Evolutionary conservation across 2,797 vertebrate genomes (phyloP), one percentile per base, ranked within the genome.

Genomic region (Paedocypris micromegethes): DNA sequence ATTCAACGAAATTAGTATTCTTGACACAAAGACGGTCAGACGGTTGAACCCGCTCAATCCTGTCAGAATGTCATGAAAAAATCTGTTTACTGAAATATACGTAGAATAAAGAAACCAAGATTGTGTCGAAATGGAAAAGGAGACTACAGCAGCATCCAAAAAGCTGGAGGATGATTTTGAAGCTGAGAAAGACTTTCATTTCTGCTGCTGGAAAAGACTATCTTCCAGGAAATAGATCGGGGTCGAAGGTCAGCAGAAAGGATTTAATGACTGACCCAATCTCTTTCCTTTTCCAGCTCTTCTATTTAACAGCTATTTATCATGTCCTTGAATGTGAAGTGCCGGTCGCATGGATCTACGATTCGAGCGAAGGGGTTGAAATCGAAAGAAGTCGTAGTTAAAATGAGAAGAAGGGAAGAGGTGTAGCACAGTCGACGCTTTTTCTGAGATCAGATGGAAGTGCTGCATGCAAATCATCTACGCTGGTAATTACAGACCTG

Each of bases 251-350:
- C 51, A 61, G 23, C 47, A 46, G n/a, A 64, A 64, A 54, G 38
- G 59, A 73, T 76, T 72, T 68, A 69, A 65, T 66, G 56, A 61
- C 42, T 42, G 70, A 60, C 48, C 47, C 37, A 52, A 61, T 57
- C 39, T 72, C 49, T 67, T 62, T 61, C 44, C 67, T 45, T 60
- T 42, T 40, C 64, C 37, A n/a, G 48, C 49, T 60, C 55, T 72
- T 58, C 63, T 59, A 60, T 72, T 76, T 63, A 65, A 68, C 66
- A 69, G 72, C 70, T 69, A 72, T 66, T 49, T 50, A 58, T 63
- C 52, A 65, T 66, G 65, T 69, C 75, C 72, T 74, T 76, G 66
- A 67, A 64, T 74, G 46, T 57, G 66, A 64, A 5, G 37, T 64
- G 55, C 45, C 46, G 55, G 70, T 78, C 51, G 61, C 53, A 68